phyloP scores from a whole-genome alignment of 2,888 invertebrate species.

The Bombylius discolor region DNA sequence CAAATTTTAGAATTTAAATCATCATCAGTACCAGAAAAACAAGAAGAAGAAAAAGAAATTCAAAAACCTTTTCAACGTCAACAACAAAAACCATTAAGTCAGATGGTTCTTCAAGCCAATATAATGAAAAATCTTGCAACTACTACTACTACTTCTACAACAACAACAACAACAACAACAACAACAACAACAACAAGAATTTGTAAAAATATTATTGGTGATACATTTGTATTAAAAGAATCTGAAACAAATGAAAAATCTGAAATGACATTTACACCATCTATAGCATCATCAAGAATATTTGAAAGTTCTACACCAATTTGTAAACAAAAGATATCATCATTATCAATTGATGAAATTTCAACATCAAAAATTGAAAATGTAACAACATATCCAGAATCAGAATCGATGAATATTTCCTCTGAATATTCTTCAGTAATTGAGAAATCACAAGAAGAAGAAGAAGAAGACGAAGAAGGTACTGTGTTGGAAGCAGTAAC shows the following conservation, averaged over 20 bases:
- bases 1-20: background rate
- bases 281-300: background rate
- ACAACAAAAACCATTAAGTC: constrained; percentile 5
- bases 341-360: background rate
- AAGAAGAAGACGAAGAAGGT: background rate
- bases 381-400: background rate
- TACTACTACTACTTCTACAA: too few relatives aligned
- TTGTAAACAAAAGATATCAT: background rate
- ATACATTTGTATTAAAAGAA: background rate
- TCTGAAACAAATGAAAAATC: background rate
- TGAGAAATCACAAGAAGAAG: constrained; percentile 1
- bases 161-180: background rate
- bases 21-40: background rate
- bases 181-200: background rate
- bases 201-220: background rate
- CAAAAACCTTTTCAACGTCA: background rate
- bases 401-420: background rate
- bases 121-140: background rate
- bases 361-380: background rate
- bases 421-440: background rate
- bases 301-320: background rate
- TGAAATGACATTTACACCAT: background rate
- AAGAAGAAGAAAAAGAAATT: background rate
- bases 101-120: constrained; percentile 9
- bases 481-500: background rate